Conservation (phyloP, 2,888 invertebrate genomes). For the Synanthedon tipuliformis region DNA sequence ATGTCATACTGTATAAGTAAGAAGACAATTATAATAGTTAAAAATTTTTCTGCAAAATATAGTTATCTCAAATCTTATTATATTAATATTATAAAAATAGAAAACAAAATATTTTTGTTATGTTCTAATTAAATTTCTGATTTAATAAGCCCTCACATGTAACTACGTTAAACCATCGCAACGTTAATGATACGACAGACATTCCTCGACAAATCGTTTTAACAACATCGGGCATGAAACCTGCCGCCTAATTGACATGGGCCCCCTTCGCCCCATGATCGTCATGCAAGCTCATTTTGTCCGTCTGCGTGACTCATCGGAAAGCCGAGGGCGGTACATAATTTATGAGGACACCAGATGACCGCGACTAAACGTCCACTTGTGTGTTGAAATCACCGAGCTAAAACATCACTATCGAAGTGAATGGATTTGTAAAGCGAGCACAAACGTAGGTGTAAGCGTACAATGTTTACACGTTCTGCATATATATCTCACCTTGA, state of each 20-base stretch:
- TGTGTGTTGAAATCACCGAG: not conserved
- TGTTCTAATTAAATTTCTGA: not conserved
- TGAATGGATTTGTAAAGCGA: not conserved
- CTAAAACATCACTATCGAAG: not conserved
- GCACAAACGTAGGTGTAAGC: not conserved
- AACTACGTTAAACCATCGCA: not conserved
- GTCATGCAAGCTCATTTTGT: slow-evolving; percentile 43
- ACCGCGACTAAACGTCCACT: slow-evolving; percentile 19
- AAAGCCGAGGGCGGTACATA: slow-evolving; percentile 39
- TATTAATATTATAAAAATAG: too few relatives aligned
- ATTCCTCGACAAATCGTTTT: slow-evolving; percentile 17
- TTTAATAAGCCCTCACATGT: not conserved
- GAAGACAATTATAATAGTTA: too few relatives aligned
- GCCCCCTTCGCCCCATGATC: slow-evolving; percentile 28
- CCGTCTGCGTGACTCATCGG: slow-evolving; percentile 44
- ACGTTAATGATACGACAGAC: not conserved
- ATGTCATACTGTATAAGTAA: too few relatives aligned
- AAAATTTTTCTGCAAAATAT: too few relatives aligned
- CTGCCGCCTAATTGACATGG: slow-evolving; percentile 36
- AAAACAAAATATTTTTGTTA: not conserved
- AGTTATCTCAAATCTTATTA: too few relatives aligned
- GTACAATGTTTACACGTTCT: not conserved
- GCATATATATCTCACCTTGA: not conserved
- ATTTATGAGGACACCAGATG: slow-evolving; percentile 35
- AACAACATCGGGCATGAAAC: slow-evolving; percentile 15